Base-by-base conservation (phyloP, 1,140 invertebrate genomes). In the Bombus pascuorum region DNA sequence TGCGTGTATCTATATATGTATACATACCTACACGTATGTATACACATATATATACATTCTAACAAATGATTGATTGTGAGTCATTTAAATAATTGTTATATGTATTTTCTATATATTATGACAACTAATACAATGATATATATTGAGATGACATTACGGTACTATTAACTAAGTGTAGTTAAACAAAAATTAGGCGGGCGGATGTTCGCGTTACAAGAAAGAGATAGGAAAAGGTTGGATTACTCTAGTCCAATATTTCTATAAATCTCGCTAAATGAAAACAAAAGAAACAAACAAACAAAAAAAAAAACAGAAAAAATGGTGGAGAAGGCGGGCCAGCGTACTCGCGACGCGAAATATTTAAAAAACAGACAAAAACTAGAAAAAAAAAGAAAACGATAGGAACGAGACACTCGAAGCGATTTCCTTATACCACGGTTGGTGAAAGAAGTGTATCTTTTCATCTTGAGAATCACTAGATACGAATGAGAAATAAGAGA, bases 11-110 rank as follows among this genome's bases (percentile, higher is more conserved):
- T 70, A 68, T n/a, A 81, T 62, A 87, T 87, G 89, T 39, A 77
- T 62, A 81, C 85, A 74, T 81, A 78, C n/a, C 47, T 53, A 39
- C 57, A 47, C 71, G 72, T 71, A 72, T 77, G 72, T 57, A 59
- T 59, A 81, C 85, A 81, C 65, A 80, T 81, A 74, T 82, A 86
- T 65, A 71, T 86, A 86, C 90, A 91, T 89, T 83, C 87, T 88
- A 89, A 91, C 89, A 91, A 88, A 92, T 91, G 92, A 93, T 93
- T 93, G 93, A 94, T 94, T 94, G 93, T 94, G 93, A 94, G 92
- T 92, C 92, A 94, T 94, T 94, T 94, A 94, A 94, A 94, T 94
- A 94, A 94, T 94, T 94, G 93, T 94, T 94, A 94, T 92, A 94
- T 94, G 94, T 94, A 94, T 94, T 94, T 94, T 94, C 93, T 94